Base-by-base conservation (phyloP, 2,113 vertebrate species). In the Etheostoma spectabile region DNA sequence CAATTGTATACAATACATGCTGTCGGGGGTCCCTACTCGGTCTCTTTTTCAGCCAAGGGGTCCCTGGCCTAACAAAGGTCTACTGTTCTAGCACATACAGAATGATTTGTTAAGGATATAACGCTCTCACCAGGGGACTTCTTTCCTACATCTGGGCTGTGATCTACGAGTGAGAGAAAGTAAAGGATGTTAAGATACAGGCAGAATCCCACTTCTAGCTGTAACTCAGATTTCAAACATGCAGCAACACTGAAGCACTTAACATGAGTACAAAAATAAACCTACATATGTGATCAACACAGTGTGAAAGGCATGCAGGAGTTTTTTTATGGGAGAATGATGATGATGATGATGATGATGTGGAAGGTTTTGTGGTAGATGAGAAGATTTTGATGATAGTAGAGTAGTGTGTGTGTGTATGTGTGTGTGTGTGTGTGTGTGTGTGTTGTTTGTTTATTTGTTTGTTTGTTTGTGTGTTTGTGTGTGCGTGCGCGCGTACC, bases 111-210 rank as follows among this genome's bases (percentile, higher is more conserved):
- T 13, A 72, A 73, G 14, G 6, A 66, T 61, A 15, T 14, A 5
- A 10, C 45, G 16, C 33, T 81, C 84, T 88, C 66, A 99, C 98
- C 98, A 96, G 97, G 96, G 30, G 95, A 94, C 62, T 92, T 93
- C 86, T 97, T 97, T 91, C 98, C 98, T 57, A 94, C 92, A 88
- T 95, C 86, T 60, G 96, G 95, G 89, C 95, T 97, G 96, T 91
- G 92, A 88, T 97, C 97, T 99, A 92, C 83, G 95, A 92, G 90
- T 90, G 57, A 95, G 91, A 94, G 92, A 96, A 93, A 93, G 53
- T 75, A 96, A 93, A 93, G 53, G 75, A 93, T 90, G 35, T 65
- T 78, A 27, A 21, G 14, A 57, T n/a, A 14, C 4, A 6, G 14
- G 33, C 4, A 69, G 13, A 74, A 35, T 51, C 30, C 10, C 10